Conservation (phyloP, 1,140 invertebrate species). For the Psilanteris sp. region DNA sequence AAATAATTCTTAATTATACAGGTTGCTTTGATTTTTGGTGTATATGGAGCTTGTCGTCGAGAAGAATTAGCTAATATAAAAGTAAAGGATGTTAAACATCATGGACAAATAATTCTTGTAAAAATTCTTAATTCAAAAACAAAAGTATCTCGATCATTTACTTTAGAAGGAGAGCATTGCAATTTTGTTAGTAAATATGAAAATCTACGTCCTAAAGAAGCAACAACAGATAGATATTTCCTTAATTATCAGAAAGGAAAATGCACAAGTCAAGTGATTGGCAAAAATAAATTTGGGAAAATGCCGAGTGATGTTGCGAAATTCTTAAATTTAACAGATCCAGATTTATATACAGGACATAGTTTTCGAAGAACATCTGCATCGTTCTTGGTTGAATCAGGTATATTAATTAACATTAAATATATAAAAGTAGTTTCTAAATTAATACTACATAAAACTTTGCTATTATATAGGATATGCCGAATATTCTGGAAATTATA, state of each 20-base stretch:
- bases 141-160: conserved; percentile 11
- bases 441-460: too few relatives aligned
- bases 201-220: background rate
- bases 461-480: too few relatives aligned
- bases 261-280: conserved; percentile 39
- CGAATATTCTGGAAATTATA: too few relatives aligned
- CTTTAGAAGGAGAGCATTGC: conserved; percentile 12
- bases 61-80: conserved; percentile 28
- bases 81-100: conserved; percentile 18
- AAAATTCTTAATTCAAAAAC: conserved; percentile 24
- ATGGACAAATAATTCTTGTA: conserved; percentile 6
- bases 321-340: conserved; percentile 35
- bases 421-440: too few relatives aligned
- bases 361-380: too few relatives aligned
- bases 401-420: too few relatives aligned
- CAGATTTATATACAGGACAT: conserved; percentile 44
- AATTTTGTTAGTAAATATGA: conserved; percentile 17
- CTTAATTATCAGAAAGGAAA: conserved; percentile 30
- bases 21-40: conserved; percentile 47
- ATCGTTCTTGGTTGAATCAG: too few relatives aligned
- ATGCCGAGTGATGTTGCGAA: conserved; percentile 38
- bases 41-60: conserved; percentile 16
- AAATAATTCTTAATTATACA: conserved; percentile 4
- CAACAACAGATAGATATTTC: background rate
- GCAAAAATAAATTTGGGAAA: conserved; percentile 46